Evolutionary conservation across 2,888 invertebrate species (phyloP).

Genomic region (Ephialtes manifestator): DNA sequence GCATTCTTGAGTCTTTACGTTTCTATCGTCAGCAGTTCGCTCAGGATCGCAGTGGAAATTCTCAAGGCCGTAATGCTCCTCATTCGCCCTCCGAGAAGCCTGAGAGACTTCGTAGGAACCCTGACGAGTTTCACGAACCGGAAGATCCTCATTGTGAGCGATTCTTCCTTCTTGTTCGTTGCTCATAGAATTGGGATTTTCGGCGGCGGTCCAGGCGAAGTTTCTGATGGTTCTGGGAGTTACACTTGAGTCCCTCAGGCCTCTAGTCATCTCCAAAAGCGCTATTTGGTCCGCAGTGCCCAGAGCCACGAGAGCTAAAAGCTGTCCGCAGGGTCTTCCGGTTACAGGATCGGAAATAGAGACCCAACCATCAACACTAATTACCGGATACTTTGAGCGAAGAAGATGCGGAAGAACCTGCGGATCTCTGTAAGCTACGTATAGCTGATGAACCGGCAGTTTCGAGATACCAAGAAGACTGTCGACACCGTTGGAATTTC

Average conservation of each 20-base stretch:
- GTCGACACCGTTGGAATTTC: conserved; percentile 81
- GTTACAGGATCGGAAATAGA: conserved; percentile 86
- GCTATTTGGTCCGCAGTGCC: conserved; percentile 89
- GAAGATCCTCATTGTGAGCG: not conserved
- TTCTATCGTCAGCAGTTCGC: conserved; percentile 28
- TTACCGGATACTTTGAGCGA: conserved; percentile 88
- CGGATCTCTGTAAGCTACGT: conserved; percentile 88
- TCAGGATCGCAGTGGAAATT: conserved; percentile 30
- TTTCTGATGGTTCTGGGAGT: conserved; percentile 59
- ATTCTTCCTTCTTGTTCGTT: not conserved
- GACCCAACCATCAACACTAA: conserved; percentile 89
- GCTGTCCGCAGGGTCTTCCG: conserved; percentile 86
- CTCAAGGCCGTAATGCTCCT: conserved; percentile 10
- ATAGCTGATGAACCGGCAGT: conserved; percentile 88
- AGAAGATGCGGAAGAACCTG: conserved; percentile 87
- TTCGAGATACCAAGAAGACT: conserved; percentile 87
- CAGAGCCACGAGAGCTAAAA: conserved; percentile 88
- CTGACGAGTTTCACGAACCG: conserved; percentile 22
- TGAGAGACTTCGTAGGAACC: conserved; percentile 14
- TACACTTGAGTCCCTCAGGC: conserved; percentile 75
- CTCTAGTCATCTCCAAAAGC: conserved; percentile 86
- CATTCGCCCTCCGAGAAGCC: not conserved
- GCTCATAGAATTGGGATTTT: not conserved
- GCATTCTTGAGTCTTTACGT: conserved; percentile 77
- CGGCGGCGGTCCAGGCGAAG: conserved; percentile 32